Conservation (phyloP, 2,888 invertebrate species). For the Hirtodrosophila duncani region DNA sequence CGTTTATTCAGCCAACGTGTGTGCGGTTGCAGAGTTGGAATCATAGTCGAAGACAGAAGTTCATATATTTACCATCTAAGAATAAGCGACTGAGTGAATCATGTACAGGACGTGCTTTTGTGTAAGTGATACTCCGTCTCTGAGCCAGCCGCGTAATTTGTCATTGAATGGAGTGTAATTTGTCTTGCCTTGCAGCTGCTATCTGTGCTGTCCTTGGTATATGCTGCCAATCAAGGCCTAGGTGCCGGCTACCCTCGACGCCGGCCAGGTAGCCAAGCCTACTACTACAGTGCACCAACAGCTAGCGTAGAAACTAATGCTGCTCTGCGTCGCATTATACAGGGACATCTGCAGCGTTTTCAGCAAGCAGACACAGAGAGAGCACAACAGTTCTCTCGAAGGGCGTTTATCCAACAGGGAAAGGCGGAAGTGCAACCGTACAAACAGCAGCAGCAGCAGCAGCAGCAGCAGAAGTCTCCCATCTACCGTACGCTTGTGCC, state of each 20-base stretch:
- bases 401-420: slow-evolving; percentile 12
- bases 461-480: slow-evolving; percentile 19
- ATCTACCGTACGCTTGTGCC: too few species aligned
- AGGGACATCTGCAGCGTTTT: slow-evolving; percentile 43
- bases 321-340: slow-evolving; percentile 37
- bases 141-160: slow-evolving; percentile 10
- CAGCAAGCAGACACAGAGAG: slow-evolving; percentile 44
- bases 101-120: slow-evolving; percentile 48
- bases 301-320: too few species aligned
- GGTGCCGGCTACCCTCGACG: slow-evolving; percentile 32
- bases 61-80: slow-evolving; percentile 12
- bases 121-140: slow-evolving; percentile 36
- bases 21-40: slow-evolving; percentile 20
- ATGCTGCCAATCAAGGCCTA: slow-evolving; percentile 26
- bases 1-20: slow-evolving; percentile 48
- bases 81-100: slow-evolving; percentile 20
- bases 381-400: slow-evolving; percentile 15
- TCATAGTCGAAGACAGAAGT: not conserved
- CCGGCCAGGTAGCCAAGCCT: slow-evolving; percentile 31
- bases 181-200: slow-evolving; percentile 55
- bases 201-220: slow-evolving; percentile 35
- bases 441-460: slow-evolving; percentile 26
- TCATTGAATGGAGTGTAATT: slow-evolving; percentile 27
- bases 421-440: slow-evolving; percentile 47
- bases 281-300: slow-evolving; percentile 59